Base-by-base conservation (phyloP, 92 coral and sea anemone species). In the Plumapathes pennacea region DNA sequence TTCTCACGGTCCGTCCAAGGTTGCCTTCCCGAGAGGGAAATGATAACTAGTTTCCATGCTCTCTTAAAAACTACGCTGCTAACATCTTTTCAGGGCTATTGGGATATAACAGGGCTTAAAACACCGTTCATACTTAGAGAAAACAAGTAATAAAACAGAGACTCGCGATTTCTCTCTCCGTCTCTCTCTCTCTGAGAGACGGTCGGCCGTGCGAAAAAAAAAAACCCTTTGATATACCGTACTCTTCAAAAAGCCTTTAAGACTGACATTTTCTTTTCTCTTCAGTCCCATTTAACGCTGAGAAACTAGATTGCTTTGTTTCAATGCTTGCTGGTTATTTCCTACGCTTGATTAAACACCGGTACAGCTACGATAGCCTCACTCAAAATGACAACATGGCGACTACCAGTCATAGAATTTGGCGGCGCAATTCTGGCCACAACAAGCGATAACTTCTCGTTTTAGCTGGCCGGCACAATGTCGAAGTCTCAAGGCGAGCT, bases 401-500 rank as follows among this genome's bases (percentile, higher is more conserved):
- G 6, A 18, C 31, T 32, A 41, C 41, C 25, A 3, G 32, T 66
- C 63, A 20, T 14, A 22, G 23, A 31, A 37, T 34, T 8, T 34
- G 40, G 40, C 9, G 40, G 9, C 8, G n/a, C n/a, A 34, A 8
- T n/a, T n/a, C 8, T 34, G 9, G 8, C 40, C n/a, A 34, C 9
- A 34, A 8, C 40, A 38, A 8, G 27, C 32, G 24, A 19, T 42
- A 15, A 64, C 23, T 31, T 7, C 4, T 30, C 30, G 47, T 8
- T 18, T 5, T 38, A 51, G 30, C 28, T 10, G n/a, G 24, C 22
- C 43, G 36, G 3, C 9, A 38, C 15, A 15, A 78, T 78, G 85
- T 65, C 60, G n/a, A 23, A 58, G 11, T 59, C 53, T 53, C 41
- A 65, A 31, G 69, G 77, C 10, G 71, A 85, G 17, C 55, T 86